phyloP scores from a whole-genome alignment of 1,140 invertebrate species.

The Drosophila albomicans region DNA sequence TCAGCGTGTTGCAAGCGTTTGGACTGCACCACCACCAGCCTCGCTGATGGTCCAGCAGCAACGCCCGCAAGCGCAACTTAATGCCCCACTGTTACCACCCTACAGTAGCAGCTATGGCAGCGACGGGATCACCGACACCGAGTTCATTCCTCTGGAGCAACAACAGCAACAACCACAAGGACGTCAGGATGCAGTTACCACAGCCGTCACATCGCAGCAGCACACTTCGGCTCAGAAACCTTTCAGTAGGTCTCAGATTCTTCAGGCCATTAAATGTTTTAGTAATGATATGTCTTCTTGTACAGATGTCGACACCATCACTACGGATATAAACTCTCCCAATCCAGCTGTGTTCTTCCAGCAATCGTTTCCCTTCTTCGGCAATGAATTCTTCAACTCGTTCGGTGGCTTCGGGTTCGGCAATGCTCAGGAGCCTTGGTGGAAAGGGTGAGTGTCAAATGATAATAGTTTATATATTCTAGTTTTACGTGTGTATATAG shows the following conservation, averaged over 20 bases:
- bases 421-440: slow-evolving; percentile 77
- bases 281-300: not conserved
- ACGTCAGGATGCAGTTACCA: slow-evolving; percentile 49
- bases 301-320: slow-evolving; percentile 73
- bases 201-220: slow-evolving; percentile 19
- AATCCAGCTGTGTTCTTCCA: slow-evolving; percentile 79
- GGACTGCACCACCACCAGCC: slow-evolving; percentile 52
- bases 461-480: not conserved
- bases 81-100: slow-evolving; percentile 67
- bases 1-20: slow-evolving; percentile 66
- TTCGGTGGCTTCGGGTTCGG: slow-evolving; percentile 78
- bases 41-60: slow-evolving; percentile 57
- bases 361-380: slow-evolving; percentile 82
- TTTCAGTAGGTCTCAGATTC: slow-evolving; percentile 63
- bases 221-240: slow-evolving; percentile 60
- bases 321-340: slow-evolving; percentile 71
- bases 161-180: slow-evolving; percentile 60
- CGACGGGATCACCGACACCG: slow-evolving; percentile 56
- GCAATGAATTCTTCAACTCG: slow-evolving; percentile 79
- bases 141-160: slow-evolving; percentile 77
- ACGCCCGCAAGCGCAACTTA: slow-evolving; percentile 40
- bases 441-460: slow-evolving; percentile 85
- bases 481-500: no score
- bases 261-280: not conserved
- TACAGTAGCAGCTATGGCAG: slow-evolving; percentile 51